Percentiles rank a stretch among this genome's conserved stretches.
Conservation (phyloP, 2,888 invertebrate genomes). For the Dioctria rufipes region DNA sequence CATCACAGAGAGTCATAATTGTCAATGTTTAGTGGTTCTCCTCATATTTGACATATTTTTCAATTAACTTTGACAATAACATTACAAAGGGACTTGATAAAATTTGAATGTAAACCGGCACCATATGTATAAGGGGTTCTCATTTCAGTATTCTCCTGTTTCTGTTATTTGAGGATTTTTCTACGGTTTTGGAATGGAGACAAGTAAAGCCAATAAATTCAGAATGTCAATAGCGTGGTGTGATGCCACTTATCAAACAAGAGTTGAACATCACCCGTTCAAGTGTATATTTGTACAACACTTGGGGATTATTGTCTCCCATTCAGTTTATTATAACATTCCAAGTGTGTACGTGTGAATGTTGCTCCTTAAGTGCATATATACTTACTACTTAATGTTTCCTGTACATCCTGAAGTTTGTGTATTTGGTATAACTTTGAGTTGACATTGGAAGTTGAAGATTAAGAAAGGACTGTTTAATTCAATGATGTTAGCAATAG, state of each 20-base stretch:
- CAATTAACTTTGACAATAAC: slow-evolving; percentile 26
- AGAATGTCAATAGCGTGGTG: slow-evolving; percentile 18
- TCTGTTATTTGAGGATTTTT: slow-evolving; percentile 2
- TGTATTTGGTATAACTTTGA: background rate
- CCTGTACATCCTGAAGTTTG: background rate
- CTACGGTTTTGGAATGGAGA: background rate
- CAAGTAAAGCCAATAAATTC: slow-evolving; percentile 31
- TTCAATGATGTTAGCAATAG: too few species aligned
- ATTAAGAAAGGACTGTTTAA: background rate
- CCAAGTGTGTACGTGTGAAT: background rate
- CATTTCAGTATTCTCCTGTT: background rate
- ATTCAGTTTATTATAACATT: slow-evolving; percentile 6
- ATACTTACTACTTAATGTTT: background rate
- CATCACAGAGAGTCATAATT: too few species aligned
- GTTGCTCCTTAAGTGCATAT: background rate
- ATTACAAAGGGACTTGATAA: slow-evolving; percentile 9
- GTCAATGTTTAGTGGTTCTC: too few species aligned
- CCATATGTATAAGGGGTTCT: background rate
- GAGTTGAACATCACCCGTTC: slow-evolving; percentile 19
- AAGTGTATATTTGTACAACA: slow-evolving; percentile 2
- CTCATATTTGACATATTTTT: slow-evolving; percentile 12
- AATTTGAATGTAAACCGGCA: slow-evolving; percentile 18
- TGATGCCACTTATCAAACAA: slow-evolving; percentile 9
- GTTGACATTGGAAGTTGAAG: background rate
- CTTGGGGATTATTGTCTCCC: slow-evolving; percentile 11